phyloP scores from a whole-genome alignment of 2,888 invertebrate genomes.

The Linnaemya tessellans region DNA sequence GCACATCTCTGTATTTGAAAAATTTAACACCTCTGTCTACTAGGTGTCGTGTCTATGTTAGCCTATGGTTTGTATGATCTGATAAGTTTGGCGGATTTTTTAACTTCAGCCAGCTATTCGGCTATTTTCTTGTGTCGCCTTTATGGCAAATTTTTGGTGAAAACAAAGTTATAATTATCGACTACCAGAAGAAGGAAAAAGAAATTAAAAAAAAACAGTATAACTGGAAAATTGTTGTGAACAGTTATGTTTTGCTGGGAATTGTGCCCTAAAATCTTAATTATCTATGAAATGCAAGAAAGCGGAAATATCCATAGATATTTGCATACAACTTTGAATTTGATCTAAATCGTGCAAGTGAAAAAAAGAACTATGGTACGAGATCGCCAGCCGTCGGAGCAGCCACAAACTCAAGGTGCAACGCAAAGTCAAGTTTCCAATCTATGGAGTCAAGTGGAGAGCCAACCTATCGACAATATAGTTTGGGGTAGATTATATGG shows the following conservation, averaged over 20 bases:
- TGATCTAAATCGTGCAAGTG: not conserved
- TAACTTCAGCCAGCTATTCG: not conserved
- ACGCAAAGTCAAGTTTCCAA: conserved; percentile 81
- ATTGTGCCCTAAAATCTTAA: not conserved
- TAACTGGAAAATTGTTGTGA: conserved; percentile 57
- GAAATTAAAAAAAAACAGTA: conserved; percentile 27
- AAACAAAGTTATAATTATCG: conserved; percentile 25
- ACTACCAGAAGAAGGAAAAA: not conserved
- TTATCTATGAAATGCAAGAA: not conserved
- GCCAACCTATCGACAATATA: conserved; percentile 81
- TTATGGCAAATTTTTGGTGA: not conserved
- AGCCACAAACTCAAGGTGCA: conserved; percentile 76
- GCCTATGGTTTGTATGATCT: too few species aligned
- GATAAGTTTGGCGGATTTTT: conserved; percentile 38
- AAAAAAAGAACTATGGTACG: conserved; percentile 76
- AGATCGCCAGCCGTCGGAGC: conserved; percentile 72
- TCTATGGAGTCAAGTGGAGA: conserved; percentile 81
- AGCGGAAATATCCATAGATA: not conserved
- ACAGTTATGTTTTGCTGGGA: conserved; percentile 55
- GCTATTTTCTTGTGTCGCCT: not conserved
- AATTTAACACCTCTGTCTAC: too few species aligned
- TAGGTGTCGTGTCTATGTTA: too few species aligned
- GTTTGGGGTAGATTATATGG: conserved; percentile 83
- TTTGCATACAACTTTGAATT: not conserved
- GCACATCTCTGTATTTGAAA: too few species aligned